Evolutionary conservation across 2,113 vertebrate species (phyloP).

Genomic region (Hydrolagus affinis): DNA sequence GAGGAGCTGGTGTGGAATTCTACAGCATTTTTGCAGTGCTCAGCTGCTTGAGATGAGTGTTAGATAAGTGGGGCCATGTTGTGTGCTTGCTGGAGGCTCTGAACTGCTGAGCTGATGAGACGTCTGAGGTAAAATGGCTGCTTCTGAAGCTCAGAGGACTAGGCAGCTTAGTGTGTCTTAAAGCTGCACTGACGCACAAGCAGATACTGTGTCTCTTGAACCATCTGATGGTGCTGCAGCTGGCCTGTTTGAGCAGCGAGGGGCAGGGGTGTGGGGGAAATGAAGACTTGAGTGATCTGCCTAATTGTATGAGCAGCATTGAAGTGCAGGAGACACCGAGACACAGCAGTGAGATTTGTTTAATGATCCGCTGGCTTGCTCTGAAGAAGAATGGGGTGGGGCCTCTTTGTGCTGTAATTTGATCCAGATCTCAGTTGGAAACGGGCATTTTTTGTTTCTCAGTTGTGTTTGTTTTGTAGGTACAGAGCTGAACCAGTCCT

Average conservation of each 20-base stretch:
- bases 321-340: slow-evolving; percentile 41
- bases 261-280: slow-evolving; percentile 53
- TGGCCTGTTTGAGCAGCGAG: slow-evolving; percentile 64
- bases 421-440: slow-evolving; percentile 75
- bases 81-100: slow-evolving; percentile 62
- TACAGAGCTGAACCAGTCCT: background rate
- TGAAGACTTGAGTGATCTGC: slow-evolving; percentile 62
- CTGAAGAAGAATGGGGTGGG: slow-evolving; percentile 76
- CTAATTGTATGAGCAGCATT: slow-evolving; percentile 62
- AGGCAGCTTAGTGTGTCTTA: slow-evolving; percentile 79
- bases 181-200: slow-evolving; percentile 74
- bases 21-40: slow-evolving; percentile 62
- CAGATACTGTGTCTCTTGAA: slow-evolving; percentile 46
- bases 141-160: slow-evolving; percentile 81
- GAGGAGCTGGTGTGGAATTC: slow-evolving; percentile 42
- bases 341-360: slow-evolving; percentile 77
- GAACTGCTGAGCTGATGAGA: slow-evolving; percentile 58
- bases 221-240: slow-evolving; percentile 51
- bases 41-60: slow-evolving; percentile 60
- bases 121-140: slow-evolving; percentile 93
- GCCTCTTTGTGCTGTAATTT: slow-evolving; percentile 82
- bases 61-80: slow-evolving; percentile 87
- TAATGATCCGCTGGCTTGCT: slow-evolving; percentile 77
- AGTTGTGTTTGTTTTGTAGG: slow-evolving; percentile 26
- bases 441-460: slow-evolving; percentile 48